These are phyloP conservation scores for Axinella damicornis DNA, from an alignment of 37 sponge, comb jelly and placozoan species.

Conservation along the genomic window DNA sequence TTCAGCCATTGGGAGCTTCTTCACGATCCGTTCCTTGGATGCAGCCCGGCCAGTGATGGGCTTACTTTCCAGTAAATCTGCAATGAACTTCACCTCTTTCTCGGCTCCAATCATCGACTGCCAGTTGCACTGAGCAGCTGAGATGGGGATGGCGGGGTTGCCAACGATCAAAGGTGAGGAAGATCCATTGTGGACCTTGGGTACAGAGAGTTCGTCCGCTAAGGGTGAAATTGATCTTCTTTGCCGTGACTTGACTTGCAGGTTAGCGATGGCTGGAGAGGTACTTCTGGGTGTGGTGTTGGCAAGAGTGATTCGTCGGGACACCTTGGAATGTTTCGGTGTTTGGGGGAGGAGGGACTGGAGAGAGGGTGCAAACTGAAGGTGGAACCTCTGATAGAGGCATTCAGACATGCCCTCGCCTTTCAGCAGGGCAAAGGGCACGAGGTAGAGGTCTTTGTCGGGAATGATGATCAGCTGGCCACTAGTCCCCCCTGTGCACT, in stretches of 20 bases:
- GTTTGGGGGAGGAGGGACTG: slow-evolving; percentile 52
- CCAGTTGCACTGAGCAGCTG: slow-evolving; percentile 58
- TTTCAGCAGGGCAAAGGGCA: slow-evolving; percentile 88
- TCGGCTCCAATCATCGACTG: slow-evolving; percentile 81
- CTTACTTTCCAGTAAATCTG: slow-evolving; percentile 69
- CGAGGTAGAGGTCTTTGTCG: slow-evolving; percentile 91
- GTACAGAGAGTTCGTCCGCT: background rate
- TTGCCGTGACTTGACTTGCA: background rate
- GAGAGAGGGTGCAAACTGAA: slow-evolving; percentile 71
- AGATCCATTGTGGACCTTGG: background rate
- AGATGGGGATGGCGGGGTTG: slow-evolving; percentile 75
- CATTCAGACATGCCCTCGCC: slow-evolving; percentile 49
- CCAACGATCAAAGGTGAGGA: slow-evolving; percentile 74
- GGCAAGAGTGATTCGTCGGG: background rate
- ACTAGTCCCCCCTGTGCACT: background rate
- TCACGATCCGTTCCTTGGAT: slow-evolving; percentile 68
- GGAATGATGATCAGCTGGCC: slow-evolving; percentile 77
- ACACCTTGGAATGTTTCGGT: background rate
- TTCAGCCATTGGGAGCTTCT: slow-evolving; percentile 45
- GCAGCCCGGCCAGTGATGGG: slow-evolving; percentile 69
- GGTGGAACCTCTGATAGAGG: slow-evolving; percentile 79
- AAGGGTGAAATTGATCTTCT: slow-evolving; percentile 7
- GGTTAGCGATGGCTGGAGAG: background rate
- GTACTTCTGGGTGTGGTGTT: background rate
- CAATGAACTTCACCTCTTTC: slow-evolving; percentile 77